Percentiles rank a stretch among this genome's conserved stretches.
Conservation (phyloP, 2,113 vertebrate species). For the Callithrix jacchus region DNA sequence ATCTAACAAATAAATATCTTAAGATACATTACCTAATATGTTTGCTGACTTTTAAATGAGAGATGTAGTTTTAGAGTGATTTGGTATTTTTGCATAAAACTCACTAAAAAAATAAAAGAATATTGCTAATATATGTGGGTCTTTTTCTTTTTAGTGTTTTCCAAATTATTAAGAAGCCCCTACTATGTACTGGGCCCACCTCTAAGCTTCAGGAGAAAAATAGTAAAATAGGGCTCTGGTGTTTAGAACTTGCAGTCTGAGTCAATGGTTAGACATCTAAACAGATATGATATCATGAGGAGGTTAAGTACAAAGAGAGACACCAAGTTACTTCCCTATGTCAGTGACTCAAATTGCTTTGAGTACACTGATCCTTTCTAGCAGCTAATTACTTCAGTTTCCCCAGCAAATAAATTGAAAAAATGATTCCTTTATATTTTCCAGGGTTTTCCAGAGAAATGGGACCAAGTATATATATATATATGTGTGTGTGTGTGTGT, state of each 20-base stretch:
- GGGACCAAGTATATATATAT: not conserved
- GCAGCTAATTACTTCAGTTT: not conserved
- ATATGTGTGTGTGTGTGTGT: not conserved
- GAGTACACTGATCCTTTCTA: not conserved
- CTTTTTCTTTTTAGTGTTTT: not conserved
- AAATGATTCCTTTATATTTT: not conserved
- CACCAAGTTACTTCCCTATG: not conserved
- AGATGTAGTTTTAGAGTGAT: not conserved
- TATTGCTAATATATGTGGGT: not conserved
- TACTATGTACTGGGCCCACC: not conserved
- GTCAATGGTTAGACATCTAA: not conserved
- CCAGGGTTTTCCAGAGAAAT: not conserved
- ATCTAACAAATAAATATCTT: not conserved
- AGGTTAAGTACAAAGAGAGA: not conserved
- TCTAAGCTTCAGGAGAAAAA: not conserved
- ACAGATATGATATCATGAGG: not conserved
- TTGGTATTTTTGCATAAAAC: not conserved
- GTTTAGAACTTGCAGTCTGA: not conserved
- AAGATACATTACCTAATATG: not conserved
- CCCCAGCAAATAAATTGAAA: not conserved
- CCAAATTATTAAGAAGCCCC: not conserved
- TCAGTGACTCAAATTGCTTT: not conserved
- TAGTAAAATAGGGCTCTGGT: not conserved
- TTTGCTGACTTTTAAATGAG: not conserved
- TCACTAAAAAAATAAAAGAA: not conserved